Base-by-base conservation (phyloP, 2,797 vertebrate species). In the Euthynnus affinis region DNA sequence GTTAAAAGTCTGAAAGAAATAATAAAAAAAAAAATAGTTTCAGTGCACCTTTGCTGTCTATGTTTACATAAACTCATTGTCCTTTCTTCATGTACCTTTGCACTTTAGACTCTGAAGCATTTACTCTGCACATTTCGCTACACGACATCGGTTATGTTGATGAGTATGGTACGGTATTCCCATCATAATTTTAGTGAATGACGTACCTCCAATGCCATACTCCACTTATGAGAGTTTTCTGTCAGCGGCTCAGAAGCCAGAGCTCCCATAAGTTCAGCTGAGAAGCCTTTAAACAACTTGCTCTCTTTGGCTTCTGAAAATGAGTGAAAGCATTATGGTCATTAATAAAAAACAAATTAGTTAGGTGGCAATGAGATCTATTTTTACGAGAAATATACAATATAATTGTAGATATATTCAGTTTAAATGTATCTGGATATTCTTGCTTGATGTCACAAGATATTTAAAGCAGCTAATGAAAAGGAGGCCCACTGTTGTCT, bases 181-280 rank as follows among this genome's bases (percentile, higher is more conserved):
- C 22, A 44, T 29, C 4, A 56, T 7, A 2, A 56, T 0, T 13
- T 4, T 1, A 34, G 17, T 6, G n/a, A 29, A n/a, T 20, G 29
- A 68, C 63, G 0, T 94, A 99, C 98, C 97, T 91, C 75, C 65
- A 92, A 14, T 0, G 94, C 93, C 37, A 99, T 65, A 80, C 98
- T 98, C 96, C 96, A 98, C 14, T 22, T 18, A 84, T 99, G 98
- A 34, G 94, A 94, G 92, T 99, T 97, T 53, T 94, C 95, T 0
- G 98, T 97, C 72, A 99, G 80, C 0, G 95, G 92, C 66, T 98
- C 93, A 0, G 85, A 75, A 8, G 94, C 92, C 77, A 99, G 82
- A 0, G 93, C 91, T 0, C 85, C 23, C 72, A 97, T 84, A 5
- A 99, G 79, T 2, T 96, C 93, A 42, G 67, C 71, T 20, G 98